phyloP scores from a whole-genome alignment of 1,140 invertebrate genomes.

The Meloidogyne exigua region DNA sequence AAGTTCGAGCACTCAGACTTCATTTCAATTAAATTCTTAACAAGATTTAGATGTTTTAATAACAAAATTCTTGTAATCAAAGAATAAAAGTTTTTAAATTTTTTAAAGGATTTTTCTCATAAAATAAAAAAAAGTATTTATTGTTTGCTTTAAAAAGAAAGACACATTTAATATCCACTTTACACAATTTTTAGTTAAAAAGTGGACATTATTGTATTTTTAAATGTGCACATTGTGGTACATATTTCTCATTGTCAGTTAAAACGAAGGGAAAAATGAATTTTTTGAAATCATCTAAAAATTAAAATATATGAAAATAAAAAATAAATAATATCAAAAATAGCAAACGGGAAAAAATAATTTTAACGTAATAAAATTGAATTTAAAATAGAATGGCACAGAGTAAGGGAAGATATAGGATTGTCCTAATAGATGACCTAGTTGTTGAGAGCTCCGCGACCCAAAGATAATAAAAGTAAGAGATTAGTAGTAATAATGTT shows the following conservation, averaged over 20 bases:
- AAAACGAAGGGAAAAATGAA: not conserved
- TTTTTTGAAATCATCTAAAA: no score
- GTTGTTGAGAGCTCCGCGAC: no score
- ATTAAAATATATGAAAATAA: no score
- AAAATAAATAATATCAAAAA: no score
- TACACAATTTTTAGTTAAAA: not conserved
- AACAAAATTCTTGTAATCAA: not conserved
- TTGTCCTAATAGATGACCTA: no score
- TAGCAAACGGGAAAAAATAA: no score
- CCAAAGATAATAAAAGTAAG: not conserved
- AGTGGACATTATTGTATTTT: not conserved
- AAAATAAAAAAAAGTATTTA: not conserved
- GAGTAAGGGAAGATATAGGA: no score
- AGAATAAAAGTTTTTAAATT: not conserved
- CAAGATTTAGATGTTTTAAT: no score
- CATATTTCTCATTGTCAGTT: not conserved
- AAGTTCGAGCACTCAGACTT: no score
- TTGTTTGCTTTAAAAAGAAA: not conserved
- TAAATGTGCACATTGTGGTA: not conserved
- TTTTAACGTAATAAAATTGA: no score
- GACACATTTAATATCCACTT: not conserved
- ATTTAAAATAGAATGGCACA: no score
- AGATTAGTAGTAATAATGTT: not conserved
- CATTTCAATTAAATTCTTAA: no score
- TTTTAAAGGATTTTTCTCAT: not conserved